Conservation (phyloP, 1,140 invertebrate genomes). For the Drosophila kikkawai region DNA sequence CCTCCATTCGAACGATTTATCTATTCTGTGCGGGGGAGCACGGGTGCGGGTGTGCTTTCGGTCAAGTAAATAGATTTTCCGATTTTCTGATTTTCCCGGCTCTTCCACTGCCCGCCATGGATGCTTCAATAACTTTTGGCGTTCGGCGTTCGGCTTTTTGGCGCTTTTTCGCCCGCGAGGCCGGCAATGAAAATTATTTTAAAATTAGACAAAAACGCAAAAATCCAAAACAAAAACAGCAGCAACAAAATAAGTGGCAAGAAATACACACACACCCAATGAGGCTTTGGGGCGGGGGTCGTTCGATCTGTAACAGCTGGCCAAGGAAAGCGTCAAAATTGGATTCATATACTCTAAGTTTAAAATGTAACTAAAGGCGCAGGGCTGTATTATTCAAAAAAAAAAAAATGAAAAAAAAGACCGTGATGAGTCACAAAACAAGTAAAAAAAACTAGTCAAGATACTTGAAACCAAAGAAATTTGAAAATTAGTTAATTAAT, state of each 20-base stretch:
- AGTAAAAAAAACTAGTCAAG: background rate
- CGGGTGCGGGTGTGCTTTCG: background rate
- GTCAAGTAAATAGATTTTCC: constrained; percentile 69
- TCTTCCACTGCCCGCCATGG: constrained; percentile 30
- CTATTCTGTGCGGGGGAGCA: background rate
- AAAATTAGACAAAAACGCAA: constrained; percentile 72
- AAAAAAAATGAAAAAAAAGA: background rate
- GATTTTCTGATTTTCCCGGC: constrained; percentile 39
- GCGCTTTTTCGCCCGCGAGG: constrained; percentile 58
- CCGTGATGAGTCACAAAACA: background rate
- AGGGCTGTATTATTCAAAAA: background rate
- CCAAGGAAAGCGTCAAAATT: constrained; percentile 2
- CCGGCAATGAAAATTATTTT: constrained; percentile 78
- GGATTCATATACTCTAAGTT: background rate
- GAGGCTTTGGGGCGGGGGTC: constrained; percentile 30
- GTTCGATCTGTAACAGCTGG: constrained; percentile 57
- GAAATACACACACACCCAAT: constrained; percentile 41
- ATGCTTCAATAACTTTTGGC: constrained; percentile 48
- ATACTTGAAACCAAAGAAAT: background rate
- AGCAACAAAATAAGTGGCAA: constrained; percentile 57
- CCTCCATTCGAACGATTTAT: constrained; percentile 22
- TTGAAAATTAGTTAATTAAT: no score
- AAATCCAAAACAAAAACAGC: constrained; percentile 58
- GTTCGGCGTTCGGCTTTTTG: constrained; percentile 54
- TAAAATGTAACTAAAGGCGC: background rate